Conservation (phyloP, 2,888 invertebrate genomes). For the Trachelus troglodyta region DNA sequence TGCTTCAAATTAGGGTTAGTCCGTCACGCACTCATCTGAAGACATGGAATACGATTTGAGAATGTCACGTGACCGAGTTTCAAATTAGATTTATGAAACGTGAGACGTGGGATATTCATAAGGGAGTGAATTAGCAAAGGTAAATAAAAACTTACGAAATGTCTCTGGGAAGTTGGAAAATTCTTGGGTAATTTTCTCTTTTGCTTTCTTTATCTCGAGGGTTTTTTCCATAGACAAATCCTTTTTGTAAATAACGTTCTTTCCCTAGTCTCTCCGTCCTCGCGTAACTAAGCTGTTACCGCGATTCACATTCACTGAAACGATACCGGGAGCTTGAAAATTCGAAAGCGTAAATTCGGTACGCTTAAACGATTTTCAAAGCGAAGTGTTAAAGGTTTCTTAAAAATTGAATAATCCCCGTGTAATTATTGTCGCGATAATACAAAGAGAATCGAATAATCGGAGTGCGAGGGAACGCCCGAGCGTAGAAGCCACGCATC, state of each 20-base stretch:
- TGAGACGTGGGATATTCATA: background rate
- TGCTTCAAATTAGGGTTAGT: background rate
- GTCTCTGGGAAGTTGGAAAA: background rate
- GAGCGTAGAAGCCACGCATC: slow-evolving; percentile 29
- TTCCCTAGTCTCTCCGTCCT: background rate
- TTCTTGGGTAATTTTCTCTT: background rate
- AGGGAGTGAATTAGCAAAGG: background rate
- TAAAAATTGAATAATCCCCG: background rate
- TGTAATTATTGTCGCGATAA: background rate
- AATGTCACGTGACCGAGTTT: background rate
- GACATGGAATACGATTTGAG: background rate
- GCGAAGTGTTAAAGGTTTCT: background rate
- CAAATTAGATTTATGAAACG: background rate
- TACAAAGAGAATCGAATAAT: background rate
- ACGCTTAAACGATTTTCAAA: background rate
- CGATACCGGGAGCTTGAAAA: background rate
- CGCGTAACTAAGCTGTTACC: background rate
- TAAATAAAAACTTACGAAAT: background rate
- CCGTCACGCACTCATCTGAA: background rate
- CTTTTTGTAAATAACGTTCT: background rate
- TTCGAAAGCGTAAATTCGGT: background rate
- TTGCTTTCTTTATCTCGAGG: background rate
- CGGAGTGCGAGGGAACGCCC: slow-evolving; percentile 6
- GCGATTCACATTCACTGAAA: background rate
- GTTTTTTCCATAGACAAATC: background rate